These are phyloP conservation scores for Heliornis fulica DNA, from an alignment of 2,113 vertebrate genomes.

Conservation along the genomic window DNA sequence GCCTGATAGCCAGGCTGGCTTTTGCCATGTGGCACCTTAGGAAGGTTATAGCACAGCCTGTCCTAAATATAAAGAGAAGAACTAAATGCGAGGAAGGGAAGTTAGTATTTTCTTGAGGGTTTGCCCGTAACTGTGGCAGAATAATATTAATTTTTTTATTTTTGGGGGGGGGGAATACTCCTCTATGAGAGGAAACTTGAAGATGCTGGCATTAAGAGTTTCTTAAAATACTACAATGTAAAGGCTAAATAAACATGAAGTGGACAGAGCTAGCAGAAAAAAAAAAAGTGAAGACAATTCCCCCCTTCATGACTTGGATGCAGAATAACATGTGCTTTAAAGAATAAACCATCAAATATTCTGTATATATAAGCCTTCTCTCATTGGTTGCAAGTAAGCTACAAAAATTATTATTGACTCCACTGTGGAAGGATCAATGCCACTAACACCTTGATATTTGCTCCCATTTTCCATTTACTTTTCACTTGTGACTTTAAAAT, in stretches of 20 bases:
- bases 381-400: background rate
- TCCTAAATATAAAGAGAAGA: background rate
- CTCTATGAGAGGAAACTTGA: background rate
- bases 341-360: background rate
- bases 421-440: background rate
- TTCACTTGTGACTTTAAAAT: conserved; percentile 48
- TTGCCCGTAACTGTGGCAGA: background rate
- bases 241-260: background rate
- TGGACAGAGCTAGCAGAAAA: background rate
- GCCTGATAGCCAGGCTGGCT: background rate
- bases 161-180: background rate
- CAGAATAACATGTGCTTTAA: background rate
- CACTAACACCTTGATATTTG: conserved; percentile 5
- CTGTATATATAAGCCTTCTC: background rate
- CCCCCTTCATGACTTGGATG: background rate
- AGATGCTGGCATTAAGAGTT: background rate
- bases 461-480: conserved; percentile 57
- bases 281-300: background rate
- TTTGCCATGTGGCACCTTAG: background rate
- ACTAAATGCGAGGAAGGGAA: background rate
- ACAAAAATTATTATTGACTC: background rate
- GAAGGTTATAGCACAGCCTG: background rate
- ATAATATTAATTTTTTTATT: background rate
- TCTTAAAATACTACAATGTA: background rate
- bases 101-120: background rate